phyloP scores from a whole-genome alignment of 2,113 vertebrate genomes.

The Labrus mixtus region DNA sequence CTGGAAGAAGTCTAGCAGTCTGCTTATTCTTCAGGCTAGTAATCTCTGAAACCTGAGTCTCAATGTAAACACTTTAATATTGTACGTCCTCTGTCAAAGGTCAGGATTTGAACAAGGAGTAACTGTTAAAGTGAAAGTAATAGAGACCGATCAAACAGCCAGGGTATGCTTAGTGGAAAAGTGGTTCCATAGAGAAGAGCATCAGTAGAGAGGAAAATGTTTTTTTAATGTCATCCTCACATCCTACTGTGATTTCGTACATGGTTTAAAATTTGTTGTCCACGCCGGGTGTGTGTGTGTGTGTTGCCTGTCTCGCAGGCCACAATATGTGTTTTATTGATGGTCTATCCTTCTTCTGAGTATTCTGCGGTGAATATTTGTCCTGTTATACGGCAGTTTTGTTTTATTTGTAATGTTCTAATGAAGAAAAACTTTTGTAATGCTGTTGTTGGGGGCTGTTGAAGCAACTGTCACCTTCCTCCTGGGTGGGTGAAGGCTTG shows the following conservation, averaged over 20 bases:
- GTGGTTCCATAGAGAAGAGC: constrained; percentile 19
- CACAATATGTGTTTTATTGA: constrained; percentile 52
- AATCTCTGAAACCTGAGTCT: not conserved
- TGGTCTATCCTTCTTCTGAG: constrained; percentile 38
- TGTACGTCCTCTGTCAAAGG: constrained; percentile 15
- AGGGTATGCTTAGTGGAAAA: constrained; percentile 12
- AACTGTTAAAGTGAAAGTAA: constrained; percentile 9
- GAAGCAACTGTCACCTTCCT: constrained; percentile 3
- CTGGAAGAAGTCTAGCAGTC: constrained; percentile 1
- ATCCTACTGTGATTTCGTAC: constrained; percentile 58
- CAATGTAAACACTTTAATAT: constrained; percentile 16
- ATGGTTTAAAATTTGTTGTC: constrained; percentile 52
- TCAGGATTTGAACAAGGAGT: constrained; percentile 9
- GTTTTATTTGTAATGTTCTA: constrained; percentile 37
- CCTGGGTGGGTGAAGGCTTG: not conserved
- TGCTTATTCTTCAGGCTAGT: constrained; percentile 32
- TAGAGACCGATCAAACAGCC: constrained; percentile 9
- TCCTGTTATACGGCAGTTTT: constrained; percentile 36
- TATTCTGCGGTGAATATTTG: constrained; percentile 59
- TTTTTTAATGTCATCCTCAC: constrained; percentile 42
- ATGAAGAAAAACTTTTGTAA: constrained; percentile 4
- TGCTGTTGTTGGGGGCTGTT: constrained; percentile 34
- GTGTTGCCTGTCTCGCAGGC: constrained; percentile 16
- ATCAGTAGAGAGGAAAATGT: constrained; percentile 28
- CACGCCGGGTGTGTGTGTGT: constrained; percentile 27